Base-by-base conservation (phyloP, 2,797 vertebrate genomes). In the Anas bernieri region DNA sequence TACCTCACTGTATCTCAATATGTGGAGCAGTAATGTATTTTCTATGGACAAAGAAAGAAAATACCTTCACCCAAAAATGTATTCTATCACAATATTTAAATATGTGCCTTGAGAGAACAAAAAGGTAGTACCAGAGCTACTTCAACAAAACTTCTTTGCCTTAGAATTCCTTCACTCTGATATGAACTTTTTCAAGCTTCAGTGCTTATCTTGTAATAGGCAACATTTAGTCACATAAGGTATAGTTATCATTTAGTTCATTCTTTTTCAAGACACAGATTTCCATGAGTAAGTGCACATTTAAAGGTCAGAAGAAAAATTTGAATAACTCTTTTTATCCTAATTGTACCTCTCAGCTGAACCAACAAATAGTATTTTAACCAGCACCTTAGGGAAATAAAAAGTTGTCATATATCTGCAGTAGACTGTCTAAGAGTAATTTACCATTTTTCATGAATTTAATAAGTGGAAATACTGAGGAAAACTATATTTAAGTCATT, bases 251-350 rank as follows among this genome's bases (percentile, higher is more conserved):
- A 83, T 70, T 39, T 77, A 55, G 80, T 88, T 83, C 16, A 21
- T 64, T 77, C 52, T 74, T 14, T 73, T 90, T 88, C 73, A 78
- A 58, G 26, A 75, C 35, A 64, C 13, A 74, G 37, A 74, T 86
- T 88, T 88, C 54, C 48, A 72, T 58, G 66, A 92, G 45, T 12
- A 12, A 93, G 16, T 72, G 69, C 48, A 83, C 30, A 81, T 83
- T 70, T 86, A 84, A 95, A 86, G 58, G 62, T 90, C 77, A 83
- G 33, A 74, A 86, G 35, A 14, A 78, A 86, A 90, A 88, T 18
- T 7, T 77, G 43, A 86, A 66, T 48, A 83, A 74, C 39, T 37
- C 8, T 33, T 80, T 90, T 56, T 59, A 66, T 46, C n/a, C 5
- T 61, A 70, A 43, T 33, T 78, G 26, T 17, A 72, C 18, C 10